These are phyloP conservation scores for Gallinago media DNA, from an alignment of 2,113 vertebrate species.

Conservation along the genomic window DNA sequence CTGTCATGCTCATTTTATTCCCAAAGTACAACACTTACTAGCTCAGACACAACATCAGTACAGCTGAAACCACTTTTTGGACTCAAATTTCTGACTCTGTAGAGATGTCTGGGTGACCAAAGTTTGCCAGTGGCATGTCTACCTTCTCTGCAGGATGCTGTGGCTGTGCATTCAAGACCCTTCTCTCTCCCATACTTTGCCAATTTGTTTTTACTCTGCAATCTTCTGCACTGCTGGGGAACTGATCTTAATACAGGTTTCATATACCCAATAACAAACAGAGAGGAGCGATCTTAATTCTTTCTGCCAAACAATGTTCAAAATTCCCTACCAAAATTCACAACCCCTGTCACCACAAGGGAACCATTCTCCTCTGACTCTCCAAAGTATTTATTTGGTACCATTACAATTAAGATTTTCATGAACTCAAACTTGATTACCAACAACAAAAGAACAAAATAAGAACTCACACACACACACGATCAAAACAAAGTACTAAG, in stretches of 20 bases:
- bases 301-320: not conserved
- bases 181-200: not conserved
- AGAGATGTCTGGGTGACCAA: not conserved
- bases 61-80: not conserved
- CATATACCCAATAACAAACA: fast-evolving
- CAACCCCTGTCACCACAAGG: not conserved
- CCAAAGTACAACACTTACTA: not conserved
- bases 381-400: not conserved
- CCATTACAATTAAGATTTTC: not conserved
- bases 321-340: not conserved
- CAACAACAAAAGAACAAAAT: not conserved
- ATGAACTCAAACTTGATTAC: not conserved
- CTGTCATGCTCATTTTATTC: not conserved
- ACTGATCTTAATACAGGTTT: not conserved
- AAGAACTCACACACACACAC: not conserved
- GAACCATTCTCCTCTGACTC: not conserved
- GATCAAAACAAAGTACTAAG: not conserved
- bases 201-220: not conserved
- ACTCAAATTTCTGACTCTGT: not conserved
- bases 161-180: not conserved
- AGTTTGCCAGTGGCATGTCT: not conserved
- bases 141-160: not conserved
- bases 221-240: not conserved
- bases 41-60: not conserved
- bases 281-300: not conserved